Conservation (phyloP, 2,888 invertebrate species). For the Anoplius nigerrimus region DNA sequence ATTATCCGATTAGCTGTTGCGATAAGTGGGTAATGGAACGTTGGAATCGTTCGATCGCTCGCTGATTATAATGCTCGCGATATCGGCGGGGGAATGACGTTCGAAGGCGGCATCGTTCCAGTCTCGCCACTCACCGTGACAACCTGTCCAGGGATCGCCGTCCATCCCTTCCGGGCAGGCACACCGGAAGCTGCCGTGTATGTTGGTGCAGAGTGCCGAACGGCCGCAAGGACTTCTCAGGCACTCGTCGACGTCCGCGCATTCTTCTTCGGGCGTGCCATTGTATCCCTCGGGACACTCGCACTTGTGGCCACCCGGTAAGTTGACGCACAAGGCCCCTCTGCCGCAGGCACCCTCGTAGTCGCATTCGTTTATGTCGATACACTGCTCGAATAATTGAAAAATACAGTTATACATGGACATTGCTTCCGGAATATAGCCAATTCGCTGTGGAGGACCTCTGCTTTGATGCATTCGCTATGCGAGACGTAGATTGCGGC, state of each 20-base stretch:
- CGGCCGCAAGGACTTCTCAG: conserved; percentile 85
- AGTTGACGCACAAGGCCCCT: conserved; percentile 87
- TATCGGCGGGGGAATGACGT: too few species aligned
- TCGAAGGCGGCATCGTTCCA: background rate
- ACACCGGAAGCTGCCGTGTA: conserved; percentile 87
- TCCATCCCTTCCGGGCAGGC: conserved; percentile 88
- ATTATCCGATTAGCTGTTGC: too few species aligned
- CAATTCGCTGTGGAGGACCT: background rate
- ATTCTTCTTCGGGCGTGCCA: conserved; percentile 87
- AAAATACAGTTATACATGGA: background rate
- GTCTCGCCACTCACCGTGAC: conserved; percentile 80
- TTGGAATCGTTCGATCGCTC: too few species aligned
- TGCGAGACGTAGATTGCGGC: background rate
- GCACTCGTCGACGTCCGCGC: conserved; percentile 87
- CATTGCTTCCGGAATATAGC: too few species aligned
- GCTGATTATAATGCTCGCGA: too few species aligned
- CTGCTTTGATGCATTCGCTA: too few species aligned
- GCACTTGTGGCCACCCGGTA: conserved; percentile 88
- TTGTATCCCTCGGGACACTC: conserved; percentile 89
- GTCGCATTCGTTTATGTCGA: conserved; percentile 90
- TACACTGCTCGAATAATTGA: conserved; percentile 78
- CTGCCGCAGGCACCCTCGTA: conserved; percentile 84
- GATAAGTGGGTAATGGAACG: too few species aligned
- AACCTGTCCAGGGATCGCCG: conserved; percentile 86
- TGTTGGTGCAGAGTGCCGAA: conserved; percentile 87